These are phyloP conservation scores for Amblyjoppa fuscipennis DNA, from an alignment of 2,888 invertebrate species.

Conservation along the genomic window DNA sequence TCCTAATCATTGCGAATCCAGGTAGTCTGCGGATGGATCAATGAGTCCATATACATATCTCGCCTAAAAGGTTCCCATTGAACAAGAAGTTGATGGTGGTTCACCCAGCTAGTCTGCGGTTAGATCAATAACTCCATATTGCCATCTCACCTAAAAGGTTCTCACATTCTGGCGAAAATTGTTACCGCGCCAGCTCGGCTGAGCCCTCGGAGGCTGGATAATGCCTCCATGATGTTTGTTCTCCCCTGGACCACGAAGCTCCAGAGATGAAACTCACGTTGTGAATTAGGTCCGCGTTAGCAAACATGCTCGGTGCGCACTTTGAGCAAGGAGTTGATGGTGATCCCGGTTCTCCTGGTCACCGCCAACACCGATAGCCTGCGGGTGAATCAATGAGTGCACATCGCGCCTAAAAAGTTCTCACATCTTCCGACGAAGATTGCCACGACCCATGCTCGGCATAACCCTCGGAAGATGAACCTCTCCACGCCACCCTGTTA, in stretches of 20 bases:
- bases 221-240: no score
- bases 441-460: slow-evolving; percentile 37
- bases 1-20: no score
- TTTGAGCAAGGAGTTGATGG: neutral
- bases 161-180: slow-evolving; percentile 76
- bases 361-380: slow-evolving; percentile 29
- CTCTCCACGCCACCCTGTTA: slow-evolving; percentile 73
- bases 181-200: slow-evolving; percentile 2
- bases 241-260: neutral
- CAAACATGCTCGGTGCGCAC: neutral
- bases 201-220: no score
- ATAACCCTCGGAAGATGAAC: slow-evolving; percentile 56
- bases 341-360: slow-evolving; percentile 3
- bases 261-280: neutral
- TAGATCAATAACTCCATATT: no score
- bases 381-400: slow-evolving; percentile 6
- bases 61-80: slow-evolving; percentile 69
- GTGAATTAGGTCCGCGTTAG: neutral
- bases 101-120: no score
- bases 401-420: slow-evolving; percentile 64
- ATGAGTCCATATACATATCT: neutral
- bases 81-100: no score
- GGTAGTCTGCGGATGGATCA: neutral
- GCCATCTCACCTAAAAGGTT: neutral
- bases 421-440: slow-evolving; percentile 76